Evolutionary conservation across 2,113 vertebrate species (phyloP), one percentile per base, ranked within the genome.

Genomic region (Oreotrochilus melanogaster): DNA sequence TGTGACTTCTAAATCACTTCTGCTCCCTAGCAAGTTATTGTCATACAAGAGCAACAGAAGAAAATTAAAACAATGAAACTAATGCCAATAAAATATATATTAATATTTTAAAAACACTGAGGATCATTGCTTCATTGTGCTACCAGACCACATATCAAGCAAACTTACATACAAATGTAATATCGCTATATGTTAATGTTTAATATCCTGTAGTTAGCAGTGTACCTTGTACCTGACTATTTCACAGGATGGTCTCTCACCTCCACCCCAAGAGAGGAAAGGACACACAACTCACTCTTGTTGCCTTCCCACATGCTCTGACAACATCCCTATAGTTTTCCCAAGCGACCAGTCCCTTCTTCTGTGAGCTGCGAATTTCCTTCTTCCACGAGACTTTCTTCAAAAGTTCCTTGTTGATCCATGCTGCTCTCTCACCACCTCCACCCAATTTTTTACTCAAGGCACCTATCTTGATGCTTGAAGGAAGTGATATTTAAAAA

Each of bases 51-150:
- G 11, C 11, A 70, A 58, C 9, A 60, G 14, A 82, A 78, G 9
- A 56, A 53, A 76, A 56, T 0, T 0, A 30, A 65, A 54, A 54
- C 11, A 10, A 60, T 0, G 0, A 25, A 66, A 35, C 74, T 58
- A 35, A 78, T 1, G 14, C 47, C 33, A 79, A 33, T 9, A 74
- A 89, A 88, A 80, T 13, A 51, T 0, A 24, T 0, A 33, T 6
- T 0, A 50, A 21, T 30, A 47, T 71, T 69, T 83, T 56, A 83
- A 79, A 89, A 43, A 37, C 45, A 51, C 9, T 50, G 10, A 72
- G 84, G 51, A 70, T 8, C 17, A 69, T 15, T 14, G 35, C 33
- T 86, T 75, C 13, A 33, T 42, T 62, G 28, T 56, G 39, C 69
- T 70, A 67, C 18, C 48, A 88, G 54, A 62, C 8, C n/a, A 88